Evolutionary conservation across 2,888 invertebrate genomes (phyloP).

Genomic region (Coelopa pilipes): DNA sequence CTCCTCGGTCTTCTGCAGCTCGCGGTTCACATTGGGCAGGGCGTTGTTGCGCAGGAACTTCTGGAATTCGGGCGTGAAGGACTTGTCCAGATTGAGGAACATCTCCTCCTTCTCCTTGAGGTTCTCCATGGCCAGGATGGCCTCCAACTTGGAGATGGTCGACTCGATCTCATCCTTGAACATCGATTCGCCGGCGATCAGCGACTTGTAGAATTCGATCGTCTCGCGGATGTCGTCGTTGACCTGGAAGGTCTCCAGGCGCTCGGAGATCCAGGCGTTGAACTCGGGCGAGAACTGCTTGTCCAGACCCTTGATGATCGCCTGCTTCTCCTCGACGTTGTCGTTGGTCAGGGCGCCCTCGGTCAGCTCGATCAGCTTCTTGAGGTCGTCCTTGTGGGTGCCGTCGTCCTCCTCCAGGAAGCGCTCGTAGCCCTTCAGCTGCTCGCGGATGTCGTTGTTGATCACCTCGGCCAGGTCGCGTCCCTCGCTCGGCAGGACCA

Average conservation of each 20-base stretch:
- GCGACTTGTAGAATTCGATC: conserved; percentile 50
- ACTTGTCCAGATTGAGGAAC: conserved; percentile 47
- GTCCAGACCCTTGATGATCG: conserved; percentile 45
- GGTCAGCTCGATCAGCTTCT: conserved; percentile 51
- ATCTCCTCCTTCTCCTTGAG: conserved; percentile 49
- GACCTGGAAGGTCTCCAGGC: conserved; percentile 49
- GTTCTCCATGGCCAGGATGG: conserved; percentile 46
- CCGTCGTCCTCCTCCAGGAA: conserved; percentile 49
- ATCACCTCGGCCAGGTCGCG: conserved; percentile 49
- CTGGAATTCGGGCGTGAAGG: conserved; percentile 49
- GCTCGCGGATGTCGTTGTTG: conserved; percentile 52
- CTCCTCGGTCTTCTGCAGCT: conserved; percentile 49
- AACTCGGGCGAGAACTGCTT: conserved; percentile 52
- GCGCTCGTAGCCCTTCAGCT: conserved; percentile 49
- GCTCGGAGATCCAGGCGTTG: conserved; percentile 47
- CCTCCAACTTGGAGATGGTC: conserved; percentile 46
- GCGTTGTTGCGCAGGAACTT: conserved; percentile 49
- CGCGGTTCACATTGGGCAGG: conserved; percentile 48
- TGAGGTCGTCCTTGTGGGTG: conserved; percentile 50
- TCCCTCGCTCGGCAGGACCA: conserved; percentile 41
- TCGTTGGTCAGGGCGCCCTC: conserved; percentile 51
- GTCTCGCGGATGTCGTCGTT: conserved; percentile 50
- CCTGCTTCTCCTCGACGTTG: conserved; percentile 49
- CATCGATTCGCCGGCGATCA: conserved; percentile 38
- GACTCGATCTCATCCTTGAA: conserved; percentile 50